phyloP scores from a whole-genome alignment of 2,888 invertebrate genomes.

The Byasa hedistus region DNA sequence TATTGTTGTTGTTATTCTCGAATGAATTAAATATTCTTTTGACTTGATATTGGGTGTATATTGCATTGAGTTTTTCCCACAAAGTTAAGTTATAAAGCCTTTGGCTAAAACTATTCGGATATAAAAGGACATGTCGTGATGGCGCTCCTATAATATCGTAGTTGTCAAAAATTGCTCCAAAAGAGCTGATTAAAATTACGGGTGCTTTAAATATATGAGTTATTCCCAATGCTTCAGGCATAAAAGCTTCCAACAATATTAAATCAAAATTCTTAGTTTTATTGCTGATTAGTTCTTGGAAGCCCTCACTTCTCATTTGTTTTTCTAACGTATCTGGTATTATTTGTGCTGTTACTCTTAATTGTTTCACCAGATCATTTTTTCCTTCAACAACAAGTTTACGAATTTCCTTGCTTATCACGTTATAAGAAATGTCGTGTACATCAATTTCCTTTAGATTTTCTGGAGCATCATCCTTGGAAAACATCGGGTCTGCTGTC shows the following conservation, averaged over 20 bases:
- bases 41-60: slow-evolving; percentile 12
- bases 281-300: slow-evolving; percentile 21
- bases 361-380: background rate
- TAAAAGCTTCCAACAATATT: slow-evolving; percentile 41
- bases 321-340: background rate
- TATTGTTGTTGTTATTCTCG: slow-evolving; percentile 13
- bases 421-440: slow-evolving; percentile 37
- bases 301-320: slow-evolving; percentile 7
- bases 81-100: slow-evolving; percentile 30
- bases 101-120: slow-evolving; percentile 14
- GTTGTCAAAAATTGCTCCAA: slow-evolving; percentile 33
- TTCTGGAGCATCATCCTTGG: slow-evolving; percentile 35
- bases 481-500: slow-evolving; percentile 49
- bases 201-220: slow-evolving; percentile 45
- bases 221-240: slow-evolving; percentile 35
- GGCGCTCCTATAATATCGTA: slow-evolving; percentile 37
- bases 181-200: slow-evolving; percentile 44
- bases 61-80: slow-evolving; percentile 7
- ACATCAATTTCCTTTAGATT: slow-evolving; percentile 53
- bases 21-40: background rate
- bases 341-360: background rate
- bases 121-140: slow-evolving; percentile 38
- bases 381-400: slow-evolving; percentile 4
- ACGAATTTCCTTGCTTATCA: slow-evolving; percentile 19
- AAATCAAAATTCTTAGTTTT: slow-evolving; percentile 39